Percentiles rank a stretch among this genome's conserved stretches.
phyloP scores from a whole-genome alignment of 2,113 vertebrate species.

The Callipepla californica region DNA sequence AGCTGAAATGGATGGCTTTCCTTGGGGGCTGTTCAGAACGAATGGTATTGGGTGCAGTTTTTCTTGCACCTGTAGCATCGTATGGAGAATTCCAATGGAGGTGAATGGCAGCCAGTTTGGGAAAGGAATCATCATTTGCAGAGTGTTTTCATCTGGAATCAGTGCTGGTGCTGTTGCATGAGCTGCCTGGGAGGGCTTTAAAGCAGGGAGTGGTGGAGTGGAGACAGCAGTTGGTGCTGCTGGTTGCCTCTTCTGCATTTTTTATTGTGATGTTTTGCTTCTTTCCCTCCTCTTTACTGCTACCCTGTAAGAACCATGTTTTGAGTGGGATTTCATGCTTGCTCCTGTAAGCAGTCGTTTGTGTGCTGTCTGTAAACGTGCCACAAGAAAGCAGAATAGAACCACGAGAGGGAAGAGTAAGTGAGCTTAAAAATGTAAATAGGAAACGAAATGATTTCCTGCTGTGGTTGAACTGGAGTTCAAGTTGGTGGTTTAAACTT shows the following conservation, averaged over 20 bases:
- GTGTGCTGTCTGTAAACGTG: background rate
- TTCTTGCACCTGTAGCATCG: background rate
- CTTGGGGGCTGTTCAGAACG: background rate
- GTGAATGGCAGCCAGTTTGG: accelerated
- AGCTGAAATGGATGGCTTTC: background rate
- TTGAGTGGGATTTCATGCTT: conserved; percentile 1
- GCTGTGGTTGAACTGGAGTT: background rate
- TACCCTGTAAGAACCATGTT: background rate
- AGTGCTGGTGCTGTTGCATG: background rate
- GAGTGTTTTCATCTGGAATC: background rate
- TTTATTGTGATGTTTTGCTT: background rate
- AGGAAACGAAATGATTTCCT: background rate
- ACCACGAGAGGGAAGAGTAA: background rate
- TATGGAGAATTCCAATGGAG: background rate
- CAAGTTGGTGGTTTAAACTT: background rate
- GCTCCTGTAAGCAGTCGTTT: background rate
- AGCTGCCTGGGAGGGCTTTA: background rate
- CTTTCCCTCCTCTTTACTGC: background rate
- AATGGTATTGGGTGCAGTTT: background rate
- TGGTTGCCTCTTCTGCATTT: background rate
- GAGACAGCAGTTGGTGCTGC: too few species aligned
- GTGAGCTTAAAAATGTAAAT: background rate
- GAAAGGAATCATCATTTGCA: background rate
- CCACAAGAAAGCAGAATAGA: background rate
- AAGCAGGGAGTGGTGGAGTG: background rate